phyloP scores from a whole-genome alignment of 2,888 invertebrate species.

The Archips crataeganus region DNA sequence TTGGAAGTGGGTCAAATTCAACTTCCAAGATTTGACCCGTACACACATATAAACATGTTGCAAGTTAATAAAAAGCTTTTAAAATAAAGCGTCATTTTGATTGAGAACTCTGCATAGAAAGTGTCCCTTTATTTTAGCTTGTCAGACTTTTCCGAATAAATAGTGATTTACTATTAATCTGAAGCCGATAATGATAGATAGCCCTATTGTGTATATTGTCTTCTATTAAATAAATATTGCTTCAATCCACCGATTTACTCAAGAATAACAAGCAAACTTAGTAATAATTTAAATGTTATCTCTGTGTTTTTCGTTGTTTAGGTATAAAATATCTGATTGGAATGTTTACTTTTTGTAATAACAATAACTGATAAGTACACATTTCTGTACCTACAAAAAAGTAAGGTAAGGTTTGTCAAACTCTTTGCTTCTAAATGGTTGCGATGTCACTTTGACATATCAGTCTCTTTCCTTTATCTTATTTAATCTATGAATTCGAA shows the following conservation, averaged over 20 bases:
- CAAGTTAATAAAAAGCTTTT: no score
- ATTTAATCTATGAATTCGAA: not conserved
- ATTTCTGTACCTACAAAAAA: not conserved
- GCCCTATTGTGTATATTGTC: not conserved
- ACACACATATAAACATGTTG: no score
- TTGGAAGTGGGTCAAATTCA: no score
- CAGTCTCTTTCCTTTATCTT: no score
- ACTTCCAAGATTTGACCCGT: no score
- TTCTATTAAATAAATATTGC: not conserved
- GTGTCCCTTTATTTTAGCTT: no score
- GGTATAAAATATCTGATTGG: not conserved
- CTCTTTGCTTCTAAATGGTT: not conserved
- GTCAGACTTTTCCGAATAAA: not conserved
- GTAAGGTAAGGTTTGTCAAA: not conserved
- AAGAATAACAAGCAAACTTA: not conserved
- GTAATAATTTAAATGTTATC: not conserved
- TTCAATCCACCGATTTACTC: conserved; percentile 26
- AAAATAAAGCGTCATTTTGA: no score
- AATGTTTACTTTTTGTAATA: not conserved
- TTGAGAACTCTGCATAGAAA: no score
- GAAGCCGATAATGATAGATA: not conserved
- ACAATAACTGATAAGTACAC: not conserved
- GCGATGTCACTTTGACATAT: not conserved
- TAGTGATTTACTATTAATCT: not conserved
- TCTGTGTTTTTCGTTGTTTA: not conserved